Base-by-base conservation (phyloP, 2,797 vertebrate genomes). In the Macropus fuliginosus region DNA sequence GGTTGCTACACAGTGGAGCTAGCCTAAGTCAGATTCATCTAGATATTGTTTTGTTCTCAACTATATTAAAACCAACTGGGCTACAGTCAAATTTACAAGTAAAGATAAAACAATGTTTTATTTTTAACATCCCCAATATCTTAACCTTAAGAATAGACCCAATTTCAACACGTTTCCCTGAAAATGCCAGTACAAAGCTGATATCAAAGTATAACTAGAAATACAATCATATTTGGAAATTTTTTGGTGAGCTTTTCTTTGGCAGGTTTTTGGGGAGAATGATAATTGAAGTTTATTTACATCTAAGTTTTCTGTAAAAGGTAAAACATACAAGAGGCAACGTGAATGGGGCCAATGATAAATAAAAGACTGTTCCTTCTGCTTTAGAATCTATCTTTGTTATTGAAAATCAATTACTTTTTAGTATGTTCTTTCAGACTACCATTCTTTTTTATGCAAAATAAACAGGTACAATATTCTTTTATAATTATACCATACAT, bases 101-200 rank as follows among this genome's bases (percentile, higher is more conserved):
- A 27, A 56, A 59, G 74, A 50, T 66, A 12, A 66, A 90, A n/a
- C 34, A n/a, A 96, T 95, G 4, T 56, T 56, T 94, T 90, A 55
- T 56, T 90, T 94, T 87, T 55, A 94, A 95, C 29, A 96, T 94
- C 56, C 21, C 0, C 8, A 55, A 3, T 93, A 57, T 52, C 93
- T 97, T 96, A 94, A 16, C 27, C 81, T 94, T 54, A 94, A 55
- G n/a, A 94, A 66, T 92, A 90, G 10, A 56, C 93, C 56, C 66
- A 74, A 21, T 28, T 57, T 96, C 89, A 93, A 55, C 0, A 46
- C 0, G n/a, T 93, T 57, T 94, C 55, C 91, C 90, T 92, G 55
- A 94, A 81, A 95, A 66, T 13, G 50, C 93, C 57, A 92, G 57
- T 31, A 89, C 9, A 18, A 18, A 89, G 50, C 56, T 55, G 62